These are phyloP conservation scores for Lepidochrysops patricia DNA, from an alignment of 2,888 invertebrate genomes.

Conservation along the genomic window DNA sequence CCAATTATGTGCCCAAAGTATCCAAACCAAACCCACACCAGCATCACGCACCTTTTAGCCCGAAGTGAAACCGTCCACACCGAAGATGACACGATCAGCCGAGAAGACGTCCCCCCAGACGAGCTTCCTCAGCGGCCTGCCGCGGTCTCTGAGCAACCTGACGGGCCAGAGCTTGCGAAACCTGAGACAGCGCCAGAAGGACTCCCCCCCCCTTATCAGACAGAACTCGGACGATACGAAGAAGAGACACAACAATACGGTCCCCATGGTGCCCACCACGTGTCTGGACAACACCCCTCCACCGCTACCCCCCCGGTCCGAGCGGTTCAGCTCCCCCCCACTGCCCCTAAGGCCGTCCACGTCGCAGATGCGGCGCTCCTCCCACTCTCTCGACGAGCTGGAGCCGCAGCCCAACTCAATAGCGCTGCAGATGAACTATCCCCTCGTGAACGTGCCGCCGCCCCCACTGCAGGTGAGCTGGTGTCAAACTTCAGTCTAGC, in stretches of 20 bases:
- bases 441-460: constrained; percentile 74
- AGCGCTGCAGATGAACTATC: constrained; percentile 78
- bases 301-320: constrained; percentile 50
- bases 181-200: constrained; percentile 45
- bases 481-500: background rate
- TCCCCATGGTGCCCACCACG: constrained; percentile 57
- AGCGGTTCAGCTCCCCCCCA: constrained; percentile 36
- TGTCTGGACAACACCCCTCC: constrained; percentile 60
- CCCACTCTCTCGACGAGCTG: constrained; percentile 55
- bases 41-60: constrained; percentile 21
- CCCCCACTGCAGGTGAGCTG: constrained; percentile 57
- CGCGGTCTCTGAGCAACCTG: constrained; percentile 62
- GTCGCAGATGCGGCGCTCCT: constrained; percentile 44
- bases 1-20: background rate
- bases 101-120: constrained; percentile 30
- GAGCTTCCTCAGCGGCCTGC: constrained; percentile 61
- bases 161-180: constrained; percentile 61
- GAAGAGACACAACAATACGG: constrained; percentile 48
- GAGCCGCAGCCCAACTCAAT: constrained; percentile 75
- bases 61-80: constrained; percentile 24
- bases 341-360: constrained; percentile 43
- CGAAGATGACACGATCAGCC: constrained; percentile 27
- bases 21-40: no score
- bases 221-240: constrained; percentile 50
- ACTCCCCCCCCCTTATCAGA: constrained; percentile 42